Conservation (phyloP, 1,140 invertebrate genomes). For the Cyphomyrmex costatus region DNA sequence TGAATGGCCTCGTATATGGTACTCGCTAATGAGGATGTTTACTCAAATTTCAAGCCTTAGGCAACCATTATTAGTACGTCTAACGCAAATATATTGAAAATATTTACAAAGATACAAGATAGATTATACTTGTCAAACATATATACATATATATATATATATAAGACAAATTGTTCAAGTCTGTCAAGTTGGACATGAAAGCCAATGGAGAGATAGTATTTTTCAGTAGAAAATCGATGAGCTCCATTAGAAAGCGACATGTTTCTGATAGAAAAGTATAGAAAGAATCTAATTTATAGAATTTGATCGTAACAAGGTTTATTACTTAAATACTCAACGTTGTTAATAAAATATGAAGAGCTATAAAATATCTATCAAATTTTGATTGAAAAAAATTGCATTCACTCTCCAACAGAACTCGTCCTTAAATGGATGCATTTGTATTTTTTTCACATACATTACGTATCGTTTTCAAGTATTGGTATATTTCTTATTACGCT, state of each 20-base stretch:
- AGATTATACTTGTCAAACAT: slow-evolving; percentile 1
- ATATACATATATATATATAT: too few relatives aligned
- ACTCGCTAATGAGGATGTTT: slow-evolving; percentile 44
- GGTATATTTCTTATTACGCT: slow-evolving; percentile 1
- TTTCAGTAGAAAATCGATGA: not conserved
- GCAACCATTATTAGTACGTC: slow-evolving; percentile 24
- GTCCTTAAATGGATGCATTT: not conserved
- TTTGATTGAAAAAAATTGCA: not conserved
- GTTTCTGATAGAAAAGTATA: not conserved
- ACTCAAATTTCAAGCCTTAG: slow-evolving; percentile 40
- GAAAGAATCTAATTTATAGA: not conserved
- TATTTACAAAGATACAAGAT: slow-evolving; percentile 39
- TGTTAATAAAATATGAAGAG: not conserved
- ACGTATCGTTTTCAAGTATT: not conserved
- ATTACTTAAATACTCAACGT: not conserved
- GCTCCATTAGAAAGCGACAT: not conserved
- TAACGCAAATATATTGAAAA: not conserved
- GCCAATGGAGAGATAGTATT: not conserved
- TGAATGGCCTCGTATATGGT: not conserved
- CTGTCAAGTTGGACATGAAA: not conserved
- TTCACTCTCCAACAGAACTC: not conserved
- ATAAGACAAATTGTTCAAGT: not conserved
- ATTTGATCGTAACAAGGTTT: not conserved
- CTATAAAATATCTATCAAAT: not conserved
- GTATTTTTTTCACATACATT: not conserved